Conservation (phyloP, 2,797 vertebrate species). For the Eleutherodactylus coqui region DNA sequence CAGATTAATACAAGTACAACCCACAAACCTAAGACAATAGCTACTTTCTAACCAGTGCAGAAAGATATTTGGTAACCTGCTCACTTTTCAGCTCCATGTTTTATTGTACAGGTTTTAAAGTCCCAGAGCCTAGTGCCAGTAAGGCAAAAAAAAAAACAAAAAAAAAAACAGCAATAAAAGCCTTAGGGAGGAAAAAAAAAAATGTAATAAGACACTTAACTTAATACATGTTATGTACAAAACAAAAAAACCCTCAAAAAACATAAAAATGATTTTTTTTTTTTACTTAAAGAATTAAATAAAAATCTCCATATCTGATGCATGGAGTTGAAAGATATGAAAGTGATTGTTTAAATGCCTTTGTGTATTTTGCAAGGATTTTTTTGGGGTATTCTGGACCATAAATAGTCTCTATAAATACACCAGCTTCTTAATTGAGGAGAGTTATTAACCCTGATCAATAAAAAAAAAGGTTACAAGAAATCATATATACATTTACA, state of each 20-base stretch:
- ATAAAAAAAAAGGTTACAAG: constrained; percentile 41
- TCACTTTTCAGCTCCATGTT: background rate
- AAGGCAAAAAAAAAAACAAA: constrained; percentile 75
- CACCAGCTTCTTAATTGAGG: constrained; percentile 63
- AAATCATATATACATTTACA: constrained; percentile 47
- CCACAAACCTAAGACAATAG: background rate
- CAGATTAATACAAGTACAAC: background rate
- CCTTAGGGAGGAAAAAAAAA: constrained; percentile 75
- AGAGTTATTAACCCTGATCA: constrained; percentile 3
- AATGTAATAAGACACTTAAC: constrained; percentile 74
- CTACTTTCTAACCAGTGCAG: constrained; percentile 28
- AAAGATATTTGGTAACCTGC: constrained; percentile 31
- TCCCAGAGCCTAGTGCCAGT: constrained; percentile 71
- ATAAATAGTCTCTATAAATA: constrained; percentile 81
- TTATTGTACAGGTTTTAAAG: constrained; percentile 68
- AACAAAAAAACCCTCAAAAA: constrained; percentile 74
- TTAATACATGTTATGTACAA: constrained; percentile 84
- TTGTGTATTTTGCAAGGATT: constrained; percentile 62
- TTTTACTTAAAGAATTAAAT: constrained; percentile 67
- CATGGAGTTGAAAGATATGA: constrained; percentile 70
- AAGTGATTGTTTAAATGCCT: constrained; percentile 74
- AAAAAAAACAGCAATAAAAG: constrained; percentile 69
- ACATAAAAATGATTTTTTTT: constrained; percentile 36
- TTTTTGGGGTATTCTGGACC: constrained; percentile 74
- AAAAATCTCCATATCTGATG: constrained; percentile 69